A percentile compares a stretch with the other conserved stretches of the same genome.
These are phyloP conservation scores for Gallinago paraguaiae DNA, from an alignment of 2,113 vertebrate species.

Conservation along the genomic window DNA sequence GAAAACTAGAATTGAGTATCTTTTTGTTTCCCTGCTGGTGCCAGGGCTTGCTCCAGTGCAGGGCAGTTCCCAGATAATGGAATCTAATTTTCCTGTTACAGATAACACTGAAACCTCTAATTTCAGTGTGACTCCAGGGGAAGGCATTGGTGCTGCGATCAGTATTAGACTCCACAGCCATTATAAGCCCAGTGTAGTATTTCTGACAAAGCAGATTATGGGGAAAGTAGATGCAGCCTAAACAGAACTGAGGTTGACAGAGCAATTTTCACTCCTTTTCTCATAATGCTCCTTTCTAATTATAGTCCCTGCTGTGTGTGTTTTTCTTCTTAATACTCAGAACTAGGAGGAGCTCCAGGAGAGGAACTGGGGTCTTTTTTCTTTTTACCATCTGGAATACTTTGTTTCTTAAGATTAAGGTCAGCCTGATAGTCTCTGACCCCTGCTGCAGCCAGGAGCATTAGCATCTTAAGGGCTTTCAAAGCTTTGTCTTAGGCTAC, in stretches of 20 bases:
- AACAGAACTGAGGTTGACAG: slow-evolving; percentile 28
- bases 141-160: not conserved
- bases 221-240: not conserved
- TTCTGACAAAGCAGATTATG: slow-evolving; percentile 19
- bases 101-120: not conserved
- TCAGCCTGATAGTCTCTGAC: not conserved
- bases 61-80: not conserved
- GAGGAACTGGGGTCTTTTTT: not conserved
- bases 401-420: not conserved
- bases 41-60: not conserved
- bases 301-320: not conserved
- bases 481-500: not conserved
- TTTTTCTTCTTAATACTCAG: not conserved
- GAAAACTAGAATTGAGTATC: not conserved
- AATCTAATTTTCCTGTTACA: not conserved
- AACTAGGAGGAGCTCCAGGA: not conserved
- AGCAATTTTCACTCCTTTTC: not conserved
- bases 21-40: not conserved
- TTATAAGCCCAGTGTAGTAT: not conserved
- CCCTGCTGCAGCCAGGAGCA: not conserved
- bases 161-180: not conserved
- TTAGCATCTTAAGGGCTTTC: not conserved
- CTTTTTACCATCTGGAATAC: not conserved
- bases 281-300: not conserved
- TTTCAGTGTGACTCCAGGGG: not conserved